Evolutionary conservation across 2,113 vertebrate genomes (phyloP), one percentile per base, ranked within the genome.

Genomic region (Ondatra zibethicus): DNA sequence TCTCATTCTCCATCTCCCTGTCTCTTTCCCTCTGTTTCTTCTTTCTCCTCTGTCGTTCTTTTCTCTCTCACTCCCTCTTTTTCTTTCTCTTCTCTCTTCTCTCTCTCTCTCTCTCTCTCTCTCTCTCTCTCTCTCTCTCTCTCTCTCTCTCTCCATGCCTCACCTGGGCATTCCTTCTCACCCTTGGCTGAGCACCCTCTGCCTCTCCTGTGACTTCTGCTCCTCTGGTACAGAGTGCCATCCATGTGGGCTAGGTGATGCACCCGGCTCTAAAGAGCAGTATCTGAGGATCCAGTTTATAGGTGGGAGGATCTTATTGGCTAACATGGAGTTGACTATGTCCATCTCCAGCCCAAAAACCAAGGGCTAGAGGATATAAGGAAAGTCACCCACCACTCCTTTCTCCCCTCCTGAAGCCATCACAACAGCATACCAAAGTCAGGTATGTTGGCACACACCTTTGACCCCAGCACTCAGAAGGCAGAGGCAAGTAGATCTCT

Each of bases 401-500:
- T 33, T 16, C 58, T 27, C 61, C 61, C 17, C 63, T 7, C 58
- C 39, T 42, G 12, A 42, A 61, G 55, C 36, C 23, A 42, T 39
- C 80, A 84, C 52, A 84, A 61, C 39, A 76, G 73, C 42, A 76
- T 16, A 29, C 12, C 4, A 45, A 76, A 61, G 55, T 23, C 3
- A 7, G 7, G 6, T n/a, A 0, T 29, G 55, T 6, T 17, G 55
- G 6, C 6, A 8, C 21, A 9, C 11, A 39, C 33, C 21, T 58
- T 39, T 84, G 36, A 61, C 39, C n/a, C 36, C n/a, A 82, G 55
- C 55, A 42, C 23, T 61, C 25, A 29, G 55, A 23, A 16, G n/a
- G 80, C 3, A 61, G 80, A 84, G 12, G 7, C 3, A 61, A n/a
- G n/a, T 7, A 29, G 55, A 42, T 5, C 55, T 29, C 73, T 16